Percentiles rank a stretch among this genome's conserved stretches.
phyloP scores from a whole-genome alignment of 2,797 vertebrate genomes.

The Podarcis lilfordi region DNA sequence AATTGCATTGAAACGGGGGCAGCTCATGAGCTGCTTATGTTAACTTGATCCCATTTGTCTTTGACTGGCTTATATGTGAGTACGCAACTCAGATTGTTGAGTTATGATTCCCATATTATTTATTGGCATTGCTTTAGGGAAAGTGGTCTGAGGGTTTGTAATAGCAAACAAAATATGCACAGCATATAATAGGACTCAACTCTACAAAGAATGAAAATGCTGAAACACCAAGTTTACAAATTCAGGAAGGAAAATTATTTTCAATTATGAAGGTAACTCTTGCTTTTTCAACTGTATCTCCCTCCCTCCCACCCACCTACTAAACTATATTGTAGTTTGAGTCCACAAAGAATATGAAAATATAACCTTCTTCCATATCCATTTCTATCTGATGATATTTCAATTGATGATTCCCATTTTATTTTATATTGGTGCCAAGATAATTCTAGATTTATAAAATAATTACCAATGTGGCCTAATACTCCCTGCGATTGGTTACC shows the following conservation, averaged over 20 bases:
- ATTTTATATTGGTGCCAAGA: too few relatives aligned
- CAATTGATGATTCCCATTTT: too few relatives aligned
- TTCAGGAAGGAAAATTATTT: background rate
- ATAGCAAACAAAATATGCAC: background rate
- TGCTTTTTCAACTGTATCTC: background rate
- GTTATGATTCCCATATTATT: background rate
- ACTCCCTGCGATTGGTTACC: too few relatives aligned
- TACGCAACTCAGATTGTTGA: background rate
- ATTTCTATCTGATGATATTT: too few relatives aligned
- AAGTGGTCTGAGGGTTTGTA: background rate
- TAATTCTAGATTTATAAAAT: too few relatives aligned
- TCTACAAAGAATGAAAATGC: background rate
- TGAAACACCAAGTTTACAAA: background rate
- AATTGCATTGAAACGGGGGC: background rate
- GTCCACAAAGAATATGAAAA: background rate
- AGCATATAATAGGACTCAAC: background rate
- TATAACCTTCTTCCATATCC: too few relatives aligned
- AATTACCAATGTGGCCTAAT: too few relatives aligned
- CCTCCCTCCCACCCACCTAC: too few relatives aligned
- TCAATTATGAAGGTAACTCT: background rate
- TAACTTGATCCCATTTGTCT: background rate
- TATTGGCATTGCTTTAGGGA: background rate
- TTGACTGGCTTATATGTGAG: background rate
- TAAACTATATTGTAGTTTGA: too few relatives aligned
- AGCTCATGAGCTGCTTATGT: background rate